Evolutionary conservation across 2,797 vertebrate species (phyloP).

Genomic region (Phoxinus dragarum): DNA sequence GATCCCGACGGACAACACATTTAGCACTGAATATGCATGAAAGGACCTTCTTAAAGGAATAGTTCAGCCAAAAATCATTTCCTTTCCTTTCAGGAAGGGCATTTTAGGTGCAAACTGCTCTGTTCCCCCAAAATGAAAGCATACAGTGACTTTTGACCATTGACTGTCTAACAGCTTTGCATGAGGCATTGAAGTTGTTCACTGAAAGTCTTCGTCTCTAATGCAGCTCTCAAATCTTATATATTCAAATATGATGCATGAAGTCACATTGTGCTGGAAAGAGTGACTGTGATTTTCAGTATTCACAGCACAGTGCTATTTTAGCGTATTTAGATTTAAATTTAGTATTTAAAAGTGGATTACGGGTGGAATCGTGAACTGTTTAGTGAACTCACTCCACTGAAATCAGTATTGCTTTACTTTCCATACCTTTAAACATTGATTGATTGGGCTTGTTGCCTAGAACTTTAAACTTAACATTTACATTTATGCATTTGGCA

Average conservation of each 20-base stretch:
- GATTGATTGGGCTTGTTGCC: background rate
- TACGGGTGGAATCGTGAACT: background rate
- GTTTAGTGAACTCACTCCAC: background rate
- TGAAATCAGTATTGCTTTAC: background rate
- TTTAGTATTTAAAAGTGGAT: background rate
- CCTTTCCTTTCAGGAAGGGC: background rate
- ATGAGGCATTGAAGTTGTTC: background rate
- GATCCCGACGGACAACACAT: background rate
- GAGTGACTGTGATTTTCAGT: background rate
- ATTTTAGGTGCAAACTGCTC: background rate
- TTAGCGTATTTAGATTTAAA: background rate
- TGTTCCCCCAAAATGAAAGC: background rate
- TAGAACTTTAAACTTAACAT: background rate
- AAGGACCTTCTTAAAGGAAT: background rate
- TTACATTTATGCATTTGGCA: background rate
- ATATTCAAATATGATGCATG: background rate
- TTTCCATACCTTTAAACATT: background rate
- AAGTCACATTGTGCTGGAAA: background rate
- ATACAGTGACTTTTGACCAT: background rate
- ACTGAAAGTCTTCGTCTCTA: background rate
- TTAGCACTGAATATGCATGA: slow-evolving; percentile 21
- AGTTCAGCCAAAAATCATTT: background rate
- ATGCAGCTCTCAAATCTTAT: background rate
- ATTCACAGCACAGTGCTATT: background rate
- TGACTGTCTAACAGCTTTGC: background rate